Evolutionary conservation across 2,888 invertebrate species (phyloP).

Genomic region (Parapristionchus giblindavisi): DNA sequence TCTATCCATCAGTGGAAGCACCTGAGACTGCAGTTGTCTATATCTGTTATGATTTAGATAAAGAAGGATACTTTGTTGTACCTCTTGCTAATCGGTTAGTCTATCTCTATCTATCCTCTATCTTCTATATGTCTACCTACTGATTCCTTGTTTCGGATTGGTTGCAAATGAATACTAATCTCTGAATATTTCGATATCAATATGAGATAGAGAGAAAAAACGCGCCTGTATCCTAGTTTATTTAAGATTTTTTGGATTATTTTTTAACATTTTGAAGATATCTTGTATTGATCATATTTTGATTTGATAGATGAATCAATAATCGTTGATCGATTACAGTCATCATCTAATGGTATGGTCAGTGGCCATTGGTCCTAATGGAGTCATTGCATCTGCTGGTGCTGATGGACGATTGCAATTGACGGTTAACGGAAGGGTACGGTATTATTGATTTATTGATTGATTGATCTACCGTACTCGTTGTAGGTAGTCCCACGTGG

Average conservation of each 20-base stretch:
- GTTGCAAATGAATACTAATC: too few relatives aligned
- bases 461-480: not conserved
- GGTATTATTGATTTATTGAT: too few relatives aligned
- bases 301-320: too few relatives aligned
- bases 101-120: not conserved
- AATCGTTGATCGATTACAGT: not conserved
- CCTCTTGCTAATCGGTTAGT: slow-evolving; percentile 21
- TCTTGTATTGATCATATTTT: too few relatives aligned
- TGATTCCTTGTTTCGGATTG: too few relatives aligned
- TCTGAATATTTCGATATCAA: too few relatives aligned
- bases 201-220: too few relatives aligned
- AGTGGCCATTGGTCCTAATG: slow-evolving; percentile 16
- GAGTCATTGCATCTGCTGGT: slow-evolving; percentile 29
- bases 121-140: not conserved
- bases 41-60: slow-evolving; percentile 1
- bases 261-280: too few relatives aligned
- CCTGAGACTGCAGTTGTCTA: slow-evolving; percentile 25
- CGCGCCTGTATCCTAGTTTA: too few relatives aligned
- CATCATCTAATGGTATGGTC: slow-evolving; percentile 33
- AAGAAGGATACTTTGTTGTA: slow-evolving; percentile 29
- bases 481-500: slow-evolving; percentile 17
- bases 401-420: slow-evolving; percentile 21
- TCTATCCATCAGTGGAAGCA: slow-evolving; percentile 6
- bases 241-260: too few relatives aligned
- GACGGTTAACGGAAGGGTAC: slow-evolving; percentile 27